Percentiles rank a stretch among this genome's conserved stretches.
Conservation (phyloP, 2,797 vertebrate genomes). For the Rhinogobio ventralis region DNA sequence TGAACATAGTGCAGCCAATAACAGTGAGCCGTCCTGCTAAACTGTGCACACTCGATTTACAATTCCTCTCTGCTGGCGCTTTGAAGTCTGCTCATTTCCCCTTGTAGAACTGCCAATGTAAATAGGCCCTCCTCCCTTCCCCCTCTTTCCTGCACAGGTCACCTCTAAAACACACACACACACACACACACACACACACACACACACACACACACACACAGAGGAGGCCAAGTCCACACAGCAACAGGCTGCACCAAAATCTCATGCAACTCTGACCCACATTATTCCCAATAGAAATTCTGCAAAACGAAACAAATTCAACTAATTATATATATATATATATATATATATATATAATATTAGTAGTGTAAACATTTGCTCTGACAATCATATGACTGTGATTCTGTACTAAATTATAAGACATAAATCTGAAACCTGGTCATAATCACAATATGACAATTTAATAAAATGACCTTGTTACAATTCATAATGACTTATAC, state of each 20-base stretch:
- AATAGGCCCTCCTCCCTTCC: slow-evolving; percentile 76
- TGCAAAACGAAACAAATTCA: not conserved
- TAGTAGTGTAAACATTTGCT: not conserved
- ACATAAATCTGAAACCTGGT: not conserved
- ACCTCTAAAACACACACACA: slow-evolving; percentile 68
- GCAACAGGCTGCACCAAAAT: slow-evolving; percentile 56
- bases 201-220: slow-evolving; percentile 50
- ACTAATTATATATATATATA: not conserved
- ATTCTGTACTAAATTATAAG: not conserved
- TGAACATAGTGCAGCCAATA: slow-evolving; percentile 24
- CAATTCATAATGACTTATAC: not conserved
- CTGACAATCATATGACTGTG: not conserved
- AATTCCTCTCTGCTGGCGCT: slow-evolving; percentile 76
- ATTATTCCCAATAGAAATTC: not conserved
- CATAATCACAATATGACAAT: not conserved
- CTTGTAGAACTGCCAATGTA: slow-evolving; percentile 83
- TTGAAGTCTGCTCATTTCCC: slow-evolving; percentile 86
- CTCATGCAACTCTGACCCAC: slow-evolving; percentile 15
- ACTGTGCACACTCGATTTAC: slow-evolving; percentile 70
- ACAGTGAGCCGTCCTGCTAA: slow-evolving; percentile 71
- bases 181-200: slow-evolving; percentile 44
- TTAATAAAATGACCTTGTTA: not conserved
- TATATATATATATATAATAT: not conserved
- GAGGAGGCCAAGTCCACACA: slow-evolving; percentile 61
- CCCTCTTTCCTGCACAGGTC: slow-evolving; percentile 72